Percentiles rank a stretch among this genome's conserved stretches.
These are phyloP conservation scores for Samia ricini DNA, from an alignment of 1,140 invertebrate species.

Conservation along the genomic window DNA sequence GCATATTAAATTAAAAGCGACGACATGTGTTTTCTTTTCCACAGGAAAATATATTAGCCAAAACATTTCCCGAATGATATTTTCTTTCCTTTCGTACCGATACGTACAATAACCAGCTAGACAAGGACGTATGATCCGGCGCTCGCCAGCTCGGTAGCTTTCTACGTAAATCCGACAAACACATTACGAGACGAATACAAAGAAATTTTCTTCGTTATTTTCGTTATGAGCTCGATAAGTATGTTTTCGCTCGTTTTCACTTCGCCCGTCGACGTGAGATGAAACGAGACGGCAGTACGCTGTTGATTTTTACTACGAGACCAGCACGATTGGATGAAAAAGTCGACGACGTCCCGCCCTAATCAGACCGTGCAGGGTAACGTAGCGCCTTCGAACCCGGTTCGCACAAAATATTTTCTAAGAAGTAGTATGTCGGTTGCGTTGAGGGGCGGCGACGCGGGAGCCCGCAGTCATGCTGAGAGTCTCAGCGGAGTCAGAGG, in stretches of 20 bases:
- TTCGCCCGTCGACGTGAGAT: constrained; percentile 5
- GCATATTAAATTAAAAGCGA: constrained; percentile 76
- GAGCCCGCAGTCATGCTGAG: constrained; percentile 75
- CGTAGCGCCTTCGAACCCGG: constrained; percentile 52
- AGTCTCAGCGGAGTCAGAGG: constrained; percentile 66
- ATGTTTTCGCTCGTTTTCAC: constrained; percentile 22
- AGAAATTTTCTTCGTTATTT: constrained; percentile 59
- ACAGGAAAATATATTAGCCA: constrained; percentile 75
- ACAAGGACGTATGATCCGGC: constrained; percentile 42
- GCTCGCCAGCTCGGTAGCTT: constrained; percentile 71
- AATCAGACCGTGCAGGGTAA: constrained; percentile 46
- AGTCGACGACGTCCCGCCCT: constrained; percentile 57
- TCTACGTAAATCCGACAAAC: constrained; percentile 76
- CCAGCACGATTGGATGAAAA: constrained; percentile 61
- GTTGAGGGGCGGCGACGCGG: constrained; percentile 69
- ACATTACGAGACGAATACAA: constrained; percentile 68
- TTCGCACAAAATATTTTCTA: constrained; percentile 59
- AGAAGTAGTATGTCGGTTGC: constrained; percentile 69
- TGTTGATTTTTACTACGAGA: constrained; percentile 17
- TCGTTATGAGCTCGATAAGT: constrained; percentile 25
- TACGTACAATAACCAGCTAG: constrained; percentile 11
- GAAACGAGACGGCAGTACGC: constrained; percentile 40
- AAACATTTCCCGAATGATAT: constrained; percentile 63
- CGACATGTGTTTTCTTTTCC: constrained; percentile 76
- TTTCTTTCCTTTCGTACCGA: constrained; percentile 37